These are phyloP conservation scores for Caenorhabditis panamensis DNA, from an alignment of 2,888 invertebrate species.

Conservation along the genomic window DNA sequence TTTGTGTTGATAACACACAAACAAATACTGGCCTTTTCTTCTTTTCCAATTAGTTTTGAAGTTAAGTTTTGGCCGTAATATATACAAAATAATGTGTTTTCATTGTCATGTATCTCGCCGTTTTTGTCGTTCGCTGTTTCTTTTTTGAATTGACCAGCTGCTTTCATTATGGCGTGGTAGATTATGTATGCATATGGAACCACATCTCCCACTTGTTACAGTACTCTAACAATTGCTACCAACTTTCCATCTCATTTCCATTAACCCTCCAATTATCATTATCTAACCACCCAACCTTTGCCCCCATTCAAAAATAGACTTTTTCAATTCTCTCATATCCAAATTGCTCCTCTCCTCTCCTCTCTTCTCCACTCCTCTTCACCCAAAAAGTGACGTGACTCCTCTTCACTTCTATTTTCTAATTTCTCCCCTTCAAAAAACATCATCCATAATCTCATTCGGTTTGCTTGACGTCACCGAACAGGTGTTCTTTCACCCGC, in stretches of 20 bases:
- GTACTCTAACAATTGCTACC: too few relatives aligned
- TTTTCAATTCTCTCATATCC: too few relatives aligned
- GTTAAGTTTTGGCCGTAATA: not conserved
- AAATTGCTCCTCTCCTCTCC: not conserved
- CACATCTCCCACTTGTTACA: too few relatives aligned
- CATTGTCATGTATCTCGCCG: too few relatives aligned
- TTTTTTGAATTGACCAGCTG: too few relatives aligned
- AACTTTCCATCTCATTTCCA: too few relatives aligned
- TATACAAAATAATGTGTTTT: not conserved
- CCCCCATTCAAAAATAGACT: too few relatives aligned
- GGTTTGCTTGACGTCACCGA: constrained; percentile 18
- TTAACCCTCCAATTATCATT: too few relatives aligned
- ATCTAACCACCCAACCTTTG: too few relatives aligned
- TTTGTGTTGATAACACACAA: constrained; percentile 7
- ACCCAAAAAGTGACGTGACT: not conserved
- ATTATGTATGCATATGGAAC: too few relatives aligned
- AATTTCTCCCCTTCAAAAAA: not conserved
- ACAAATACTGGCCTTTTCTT: not conserved
- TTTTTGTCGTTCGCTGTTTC: too few relatives aligned
- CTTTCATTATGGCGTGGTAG: too few relatives aligned
- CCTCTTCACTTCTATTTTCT: not conserved
- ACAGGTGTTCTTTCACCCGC: constrained; percentile 9
- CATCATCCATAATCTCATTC: constrained; percentile 14
- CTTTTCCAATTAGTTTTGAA: not conserved
- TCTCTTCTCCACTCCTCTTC: not conserved